Percentiles rank a stretch among this genome's conserved stretches.
Evolutionary conservation across 2,113 vertebrate species (phyloP).

Genomic region (Passer domesticus): DNA sequence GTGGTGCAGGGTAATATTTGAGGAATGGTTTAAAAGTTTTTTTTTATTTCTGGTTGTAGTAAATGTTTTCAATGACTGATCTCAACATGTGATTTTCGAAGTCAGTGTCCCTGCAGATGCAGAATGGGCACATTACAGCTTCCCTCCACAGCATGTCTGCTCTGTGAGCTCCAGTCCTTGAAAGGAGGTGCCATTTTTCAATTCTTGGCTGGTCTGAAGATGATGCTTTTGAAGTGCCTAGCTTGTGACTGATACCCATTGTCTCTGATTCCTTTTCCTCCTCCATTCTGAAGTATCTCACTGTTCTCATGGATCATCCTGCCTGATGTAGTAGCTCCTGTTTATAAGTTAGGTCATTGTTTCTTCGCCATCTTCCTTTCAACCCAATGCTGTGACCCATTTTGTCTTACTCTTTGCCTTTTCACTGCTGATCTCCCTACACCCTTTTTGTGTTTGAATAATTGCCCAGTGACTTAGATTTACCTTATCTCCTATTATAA

Average conservation of each 20-base stretch:
- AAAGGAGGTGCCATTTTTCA: background rate
- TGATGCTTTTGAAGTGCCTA: background rate
- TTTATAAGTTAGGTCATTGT: background rate
- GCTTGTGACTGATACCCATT: fast-evolving
- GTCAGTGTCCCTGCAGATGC: fast-evolving
- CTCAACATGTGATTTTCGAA: background rate
- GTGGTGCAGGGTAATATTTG: background rate
- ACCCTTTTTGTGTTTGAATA: background rate
- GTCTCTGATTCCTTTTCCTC: background rate
- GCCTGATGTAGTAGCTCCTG: background rate
- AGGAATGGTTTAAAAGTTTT: background rate
- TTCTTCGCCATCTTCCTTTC: background rate
- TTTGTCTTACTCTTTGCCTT: background rate
- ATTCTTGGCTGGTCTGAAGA: background rate
- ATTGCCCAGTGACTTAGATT: background rate
- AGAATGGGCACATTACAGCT: background rate
- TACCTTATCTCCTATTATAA: background rate
- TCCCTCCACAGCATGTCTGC: background rate
- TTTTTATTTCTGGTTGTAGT: background rate
- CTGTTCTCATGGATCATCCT: fast-evolving
- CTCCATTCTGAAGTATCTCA: background rate
- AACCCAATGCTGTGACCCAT: background rate
- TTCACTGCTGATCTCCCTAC: background rate
- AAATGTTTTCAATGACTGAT: background rate
- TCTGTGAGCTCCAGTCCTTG: background rate